Percentiles rank a stretch among this genome's conserved stretches.
Evolutionary conservation across 1,140 invertebrate genomes (phyloP).

Genomic region (Callitettix versicolor): DNA sequence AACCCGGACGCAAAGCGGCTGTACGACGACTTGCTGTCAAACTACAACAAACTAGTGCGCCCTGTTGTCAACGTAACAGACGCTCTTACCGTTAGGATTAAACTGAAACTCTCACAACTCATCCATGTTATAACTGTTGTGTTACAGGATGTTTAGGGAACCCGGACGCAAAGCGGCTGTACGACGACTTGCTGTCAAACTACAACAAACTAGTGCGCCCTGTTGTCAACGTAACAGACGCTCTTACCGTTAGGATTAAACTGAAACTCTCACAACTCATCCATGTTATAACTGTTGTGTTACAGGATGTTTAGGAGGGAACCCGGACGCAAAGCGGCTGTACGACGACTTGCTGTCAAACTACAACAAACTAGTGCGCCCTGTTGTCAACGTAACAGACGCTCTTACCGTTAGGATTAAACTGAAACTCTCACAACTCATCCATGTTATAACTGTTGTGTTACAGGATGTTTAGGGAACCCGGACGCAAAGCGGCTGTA

Average conservation of each 20-base stretch:
- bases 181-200: no score
- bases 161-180: no score
- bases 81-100: constrained; percentile 85
- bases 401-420: constrained; percentile 88
- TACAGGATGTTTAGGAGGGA: constrained; percentile 58
- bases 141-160: no score
- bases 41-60: constrained; percentile 89
- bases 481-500: constrained; percentile 83
- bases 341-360: constrained; percentile 87
- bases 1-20: constrained; percentile 84
- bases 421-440: constrained; percentile 85
- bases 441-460: constrained; percentile 80
- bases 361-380: constrained; percentile 89
- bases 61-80: constrained; percentile 87
- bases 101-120: constrained; percentile 86
- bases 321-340: constrained; percentile 80
- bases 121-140: constrained; percentile 92
- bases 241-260: no score
- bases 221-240: no score
- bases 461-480: constrained; percentile 58
- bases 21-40: constrained; percentile 83
- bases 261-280: no score
- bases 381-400: constrained; percentile 85
- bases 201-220: no score
- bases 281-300: no score